phyloP scores from a whole-genome alignment of 2,888 invertebrate genomes.

The Elmis aenea region DNA sequence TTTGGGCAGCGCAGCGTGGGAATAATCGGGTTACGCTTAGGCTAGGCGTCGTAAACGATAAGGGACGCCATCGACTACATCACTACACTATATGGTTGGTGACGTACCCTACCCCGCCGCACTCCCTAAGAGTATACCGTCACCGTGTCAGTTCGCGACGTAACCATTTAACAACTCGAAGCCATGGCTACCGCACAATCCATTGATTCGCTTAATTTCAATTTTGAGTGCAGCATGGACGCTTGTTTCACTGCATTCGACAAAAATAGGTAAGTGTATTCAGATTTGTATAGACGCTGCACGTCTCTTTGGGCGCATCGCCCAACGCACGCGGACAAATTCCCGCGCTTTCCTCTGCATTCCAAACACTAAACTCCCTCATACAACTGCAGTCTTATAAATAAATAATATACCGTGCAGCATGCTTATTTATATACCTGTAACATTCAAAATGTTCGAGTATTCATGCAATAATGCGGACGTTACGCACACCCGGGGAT shows the following conservation, averaged over 20 bases:
- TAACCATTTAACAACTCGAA: constrained; percentile 23
- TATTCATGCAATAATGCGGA: too few relatives aligned
- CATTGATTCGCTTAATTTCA: constrained; percentile 31
- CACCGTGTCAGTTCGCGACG: constrained; percentile 29
- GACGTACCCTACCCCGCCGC: constrained; percentile 11
- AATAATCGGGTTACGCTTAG: too few relatives aligned
- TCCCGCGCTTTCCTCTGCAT: too few relatives aligned
- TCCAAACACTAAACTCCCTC: too few relatives aligned
- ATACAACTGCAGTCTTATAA: too few relatives aligned
- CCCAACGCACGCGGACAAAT: too few relatives aligned
- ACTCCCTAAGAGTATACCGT: constrained; percentile 5
- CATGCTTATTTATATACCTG: too few relatives aligned
- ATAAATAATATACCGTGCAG: too few relatives aligned
- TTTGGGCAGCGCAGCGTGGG: too few relatives aligned
- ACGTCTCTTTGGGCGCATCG: not conserved
- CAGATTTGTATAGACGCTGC: constrained; percentile 1
- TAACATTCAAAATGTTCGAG: too few relatives aligned
- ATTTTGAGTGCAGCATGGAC: constrained; percentile 59
- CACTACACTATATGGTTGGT: too few relatives aligned
- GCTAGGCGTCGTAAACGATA: constrained; percentile 21
- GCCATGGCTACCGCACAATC: constrained; percentile 24
- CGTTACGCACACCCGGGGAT: too few relatives aligned
- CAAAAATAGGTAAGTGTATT: constrained; percentile 73
- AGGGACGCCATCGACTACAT: constrained; percentile 21
- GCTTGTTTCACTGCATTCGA: constrained; percentile 88